phyloP scores from a whole-genome alignment of 2,888 invertebrate genomes.

The Xestoiulus laeticollis region DNA sequence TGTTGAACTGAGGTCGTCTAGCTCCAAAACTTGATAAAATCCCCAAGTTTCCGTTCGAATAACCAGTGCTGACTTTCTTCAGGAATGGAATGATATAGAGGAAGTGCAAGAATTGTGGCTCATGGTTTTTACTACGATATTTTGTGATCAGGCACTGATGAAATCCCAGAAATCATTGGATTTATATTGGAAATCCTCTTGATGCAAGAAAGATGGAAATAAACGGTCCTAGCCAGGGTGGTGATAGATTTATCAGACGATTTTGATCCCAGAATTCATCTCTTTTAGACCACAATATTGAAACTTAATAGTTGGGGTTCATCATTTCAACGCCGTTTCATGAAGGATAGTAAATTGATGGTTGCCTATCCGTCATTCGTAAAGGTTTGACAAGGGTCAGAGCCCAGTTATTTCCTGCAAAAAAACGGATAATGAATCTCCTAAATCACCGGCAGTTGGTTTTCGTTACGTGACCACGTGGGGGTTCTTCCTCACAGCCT shows the following conservation, averaged over 20 bases:
- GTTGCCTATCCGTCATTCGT: not conserved
- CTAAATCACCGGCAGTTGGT: conserved; percentile 30
- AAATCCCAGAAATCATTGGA: conserved; percentile 2
- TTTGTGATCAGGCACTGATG: not conserved
- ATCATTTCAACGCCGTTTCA: conserved; percentile 12
- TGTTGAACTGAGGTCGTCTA: not conserved
- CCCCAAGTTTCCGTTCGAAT: not conserved
- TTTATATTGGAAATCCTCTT: not conserved
- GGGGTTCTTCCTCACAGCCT: conserved; percentile 6
- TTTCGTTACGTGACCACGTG: conserved; percentile 36
- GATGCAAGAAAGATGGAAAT: conserved; percentile 1
- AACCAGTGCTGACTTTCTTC: not conserved
- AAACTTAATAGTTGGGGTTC: not conserved
- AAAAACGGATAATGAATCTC: conserved; percentile 10
- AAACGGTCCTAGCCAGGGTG: not conserved
- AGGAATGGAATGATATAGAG: not conserved
- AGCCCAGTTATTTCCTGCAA: conserved; percentile 28
- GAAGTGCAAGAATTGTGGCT: not conserved
- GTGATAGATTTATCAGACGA: not conserved
- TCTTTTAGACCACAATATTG: not conserved
- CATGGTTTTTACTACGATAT: not conserved
- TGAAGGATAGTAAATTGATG: not conserved
- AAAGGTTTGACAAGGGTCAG: not conserved
- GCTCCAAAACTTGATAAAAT: not conserved
- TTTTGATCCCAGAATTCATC: not conserved